Base-by-base conservation (phyloP, 2,797 vertebrate species). In the Paramormyrops hopkinsi region DNA sequence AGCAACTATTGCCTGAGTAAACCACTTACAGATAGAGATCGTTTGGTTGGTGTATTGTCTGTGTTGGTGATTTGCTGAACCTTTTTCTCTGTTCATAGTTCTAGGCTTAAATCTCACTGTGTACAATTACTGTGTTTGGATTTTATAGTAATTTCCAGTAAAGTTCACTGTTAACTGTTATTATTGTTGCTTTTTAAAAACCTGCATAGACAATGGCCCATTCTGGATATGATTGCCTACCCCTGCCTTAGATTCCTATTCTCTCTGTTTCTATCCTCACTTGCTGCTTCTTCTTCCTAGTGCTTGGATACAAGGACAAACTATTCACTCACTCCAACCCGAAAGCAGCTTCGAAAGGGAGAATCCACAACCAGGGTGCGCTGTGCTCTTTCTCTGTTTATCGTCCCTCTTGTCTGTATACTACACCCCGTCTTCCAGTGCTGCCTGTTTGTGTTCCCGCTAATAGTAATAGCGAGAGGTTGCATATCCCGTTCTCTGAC, bases 231-330 rank as follows among this genome's bases (percentile, higher is more conserved):
- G 65, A 69, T 25, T 65, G 8, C 9, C 2, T 25, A 29, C 3
- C 29, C 65, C 65, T 33, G 65, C 33, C 29, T 37, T 33, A 17
- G 29, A 73, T 37, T 37, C 29, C n/a, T 22, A 12, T 48, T 48
- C 46, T 87, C 3, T 87, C 92, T 94, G 92, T 93, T 91, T 4
- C 94, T 89, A 93, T 94, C 90, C 84, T 92, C 50, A 91, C 89
- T 89, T 89, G 2, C 11, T 88, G 3, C 53, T 89, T 92, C 94
- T 90, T 93, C 90, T 14, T 94, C 88, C 88, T 96, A 99, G 98
- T 99, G 93, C 97, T 98, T 96, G 98, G 96, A 94, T 97, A 97
- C 97, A 99, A 96, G 97, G 97, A 98, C 97, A 99, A 98, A 95
- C 97, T 97, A 94, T 98, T 98, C 95, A 97, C 96, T 97, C 97